Evolutionary conservation across 2,888 invertebrate genomes (phyloP), one percentile per base, ranked within the genome.

Genomic region (Pecten maximus): DNA sequence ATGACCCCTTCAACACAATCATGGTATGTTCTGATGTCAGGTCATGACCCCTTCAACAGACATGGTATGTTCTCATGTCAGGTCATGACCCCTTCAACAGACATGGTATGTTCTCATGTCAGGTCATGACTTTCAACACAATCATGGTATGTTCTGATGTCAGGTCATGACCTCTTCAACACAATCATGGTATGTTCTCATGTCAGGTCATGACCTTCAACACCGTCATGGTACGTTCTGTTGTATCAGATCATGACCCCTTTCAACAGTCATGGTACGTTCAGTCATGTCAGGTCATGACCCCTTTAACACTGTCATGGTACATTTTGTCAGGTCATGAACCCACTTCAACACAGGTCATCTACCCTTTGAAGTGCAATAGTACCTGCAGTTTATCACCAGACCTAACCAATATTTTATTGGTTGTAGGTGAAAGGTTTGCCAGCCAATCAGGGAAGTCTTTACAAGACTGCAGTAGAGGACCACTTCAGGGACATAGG

Each of bases 1-100:
- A 98, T 48, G 98, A 99, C 97, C 98, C 98, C 0, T 97, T 97
- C 89, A 98, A 97, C 91, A 98, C 99, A 0, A 98, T 98, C 0
- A 98, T 97, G 94, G 96, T 98, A 50, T 92, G 95, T 92, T 40
- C 88, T 54, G 0, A n/a, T 86, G 12, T 40, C 40, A 87, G 40
- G 40, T 19, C 19, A 60, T 6, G 50, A 44, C 87, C 50, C 35
- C n/a, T 40, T 40, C 39, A n/a, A 39, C 28, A n/a, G 44, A 35
- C 35, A 28, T 60, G 40, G 40, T 90, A n/a, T 54, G 54, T 39
- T 48, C 28, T 54, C 2, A 97, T 99, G 0, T 97, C 97, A 39
- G 98, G 98, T 0, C 97, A 98, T 48, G 98, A 99, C 97, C 98
- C 98, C 0, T 97, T 97, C 89, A 98, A 97, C 91, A 98, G 98